phyloP scores from a whole-genome alignment of 1,140 invertebrate species.

The Drosophila orena region DNA sequence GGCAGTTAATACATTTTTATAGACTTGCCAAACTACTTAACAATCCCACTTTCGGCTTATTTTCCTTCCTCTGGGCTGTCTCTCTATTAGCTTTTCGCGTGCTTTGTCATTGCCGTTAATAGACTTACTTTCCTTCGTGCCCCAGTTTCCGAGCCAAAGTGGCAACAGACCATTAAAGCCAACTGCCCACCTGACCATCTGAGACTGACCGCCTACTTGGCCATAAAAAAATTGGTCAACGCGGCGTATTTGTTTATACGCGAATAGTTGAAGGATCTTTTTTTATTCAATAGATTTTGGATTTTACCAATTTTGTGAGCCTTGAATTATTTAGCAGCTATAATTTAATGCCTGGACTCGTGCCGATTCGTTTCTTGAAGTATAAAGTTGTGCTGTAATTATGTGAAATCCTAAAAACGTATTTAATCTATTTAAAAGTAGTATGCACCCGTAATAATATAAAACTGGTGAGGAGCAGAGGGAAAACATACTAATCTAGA shows the following conservation, averaged over 20 bases:
- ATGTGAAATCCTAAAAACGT: not conserved
- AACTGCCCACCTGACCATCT: constrained; percentile 72
- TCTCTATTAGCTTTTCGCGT: constrained; percentile 82
- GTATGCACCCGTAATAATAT: not conserved
- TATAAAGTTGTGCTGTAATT: too few species aligned
- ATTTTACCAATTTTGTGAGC: not conserved
- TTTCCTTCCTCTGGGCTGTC: constrained; percentile 30
- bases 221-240: constrained; percentile 56
- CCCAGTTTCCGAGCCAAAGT: constrained; percentile 4
- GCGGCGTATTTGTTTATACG: constrained; percentile 57
- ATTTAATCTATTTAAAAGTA: not conserved
- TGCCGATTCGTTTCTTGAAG: not conserved
- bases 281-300: constrained; percentile 13
- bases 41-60: constrained; percentile 14
- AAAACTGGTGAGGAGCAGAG: not conserved
- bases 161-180: constrained; percentile 46
- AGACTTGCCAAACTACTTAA: constrained; percentile 74
- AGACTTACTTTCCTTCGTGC: constrained; percentile 66
- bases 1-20: constrained; percentile 81
- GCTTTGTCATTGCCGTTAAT: constrained; percentile 81
- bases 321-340: not conserved
- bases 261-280: constrained; percentile 16
- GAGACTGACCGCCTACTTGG: constrained; percentile 15
- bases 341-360: too few species aligned
- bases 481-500: not conserved